Base-by-base conservation (phyloP, 2,113 vertebrate genomes). In the Pandion haliaetus region DNA sequence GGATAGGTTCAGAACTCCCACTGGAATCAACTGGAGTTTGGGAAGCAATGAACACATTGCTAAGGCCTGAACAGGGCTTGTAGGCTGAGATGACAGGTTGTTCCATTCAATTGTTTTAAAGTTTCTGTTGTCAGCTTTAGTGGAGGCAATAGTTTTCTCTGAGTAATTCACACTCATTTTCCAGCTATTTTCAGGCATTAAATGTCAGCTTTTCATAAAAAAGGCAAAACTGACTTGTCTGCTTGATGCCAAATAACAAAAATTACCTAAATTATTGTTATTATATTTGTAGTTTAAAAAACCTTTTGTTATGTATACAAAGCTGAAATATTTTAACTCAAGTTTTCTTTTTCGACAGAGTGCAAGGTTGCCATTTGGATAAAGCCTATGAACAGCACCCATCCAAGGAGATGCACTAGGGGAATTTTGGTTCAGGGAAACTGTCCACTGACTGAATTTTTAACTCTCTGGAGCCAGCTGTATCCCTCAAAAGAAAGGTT, bases 211-310 rank as follows among this genome's bases (percentile, higher is more conserved):
- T 94, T 96, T 86, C 70, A 55, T 38, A 87, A 63, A 57, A 93
- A 90, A 85, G 62, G 86, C 52, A 94, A 87, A 89, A 50, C 49
- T 82, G 61, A 82, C 86, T 77, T 91, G 88, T 57, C 57, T 3
- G 4, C 77, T 96, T 89, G 49, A 72, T 79, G 63, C 52, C 65
- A 80, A 95, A 89, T 84, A 96, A 95, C 72, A 94, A 88, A 93
- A 97, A 65, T 94, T 72, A 87, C 61, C 65, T 82, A 62, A 94
- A 97, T 93, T 93, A 92, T 23, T 7, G 88, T 91, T 95, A 92
- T 95, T 97, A 84, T 66, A 76, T 92, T 92, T 79, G 77, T 65
- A 84, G 78, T 65, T 90, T 36, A 31, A 88, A 94, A 85, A 31
- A 1, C 7, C 10, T 70, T 91, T 96, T 95, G 54, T 82, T 93